Percentiles rank a stretch among this genome's conserved stretches.
phyloP scores from a whole-genome alignment of 2,113 vertebrate genomes.

The cattle (Bos taurus) region ARS-UCD2.0 NC_037344.1:16026501-16027000 shows the following conservation, averaged over 20 bases:
- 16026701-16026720: background rate
- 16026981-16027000: background rate
- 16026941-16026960: background rate
- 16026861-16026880: rapidly evolving
- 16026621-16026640: background rate
- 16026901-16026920: background rate
- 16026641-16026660: background rate
- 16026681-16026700: background rate
- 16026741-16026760: background rate
- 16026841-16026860: background rate
- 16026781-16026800: background rate
- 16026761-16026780: background rate
- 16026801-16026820: constrained; percentile 24
- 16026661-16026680: background rate
- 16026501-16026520: constrained; percentile 51
- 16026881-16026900: background rate
- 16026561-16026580: constrained; percentile 61
- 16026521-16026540: constrained; percentile 33
- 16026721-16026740: background rate
- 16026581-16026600: background rate
- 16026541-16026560: constrained; percentile 50
- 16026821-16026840: background rate
- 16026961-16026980: background rate
- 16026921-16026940: background rate
- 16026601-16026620: constrained; percentile 38